Evolutionary conservation across 2,113 vertebrate species (phyloP).

Genomic region (Mustela lutreola): DNA sequence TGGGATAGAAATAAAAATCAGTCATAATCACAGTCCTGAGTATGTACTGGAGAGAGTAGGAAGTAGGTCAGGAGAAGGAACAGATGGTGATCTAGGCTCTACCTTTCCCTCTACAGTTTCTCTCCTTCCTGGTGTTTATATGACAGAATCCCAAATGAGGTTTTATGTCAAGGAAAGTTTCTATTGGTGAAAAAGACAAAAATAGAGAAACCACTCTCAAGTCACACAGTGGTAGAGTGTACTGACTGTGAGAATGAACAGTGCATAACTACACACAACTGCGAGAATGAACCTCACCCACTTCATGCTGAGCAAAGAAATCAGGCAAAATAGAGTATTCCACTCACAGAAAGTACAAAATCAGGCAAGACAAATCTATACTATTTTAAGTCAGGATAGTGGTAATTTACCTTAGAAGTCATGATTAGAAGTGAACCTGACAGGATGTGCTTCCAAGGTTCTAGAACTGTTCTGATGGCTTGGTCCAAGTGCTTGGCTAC

Average conservation of each 20-base stretch:
- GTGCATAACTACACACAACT: not conserved
- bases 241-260: not conserved
- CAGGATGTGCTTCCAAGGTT: not conserved
- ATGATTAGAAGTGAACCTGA: not conserved
- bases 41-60: not conserved
- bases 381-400: not conserved
- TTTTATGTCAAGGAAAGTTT: not conserved
- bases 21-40: not conserved
- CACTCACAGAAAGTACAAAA: not conserved
- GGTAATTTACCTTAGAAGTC: not conserved
- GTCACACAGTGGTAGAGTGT: not conserved
- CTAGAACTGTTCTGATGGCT: not conserved
- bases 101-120: not conserved
- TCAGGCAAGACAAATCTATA: not conserved
- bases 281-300: not conserved
- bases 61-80: not conserved
- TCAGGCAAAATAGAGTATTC: not conserved
- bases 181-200: not conserved
- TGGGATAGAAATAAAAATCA: not conserved
- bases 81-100: not conserved
- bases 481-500: not conserved
- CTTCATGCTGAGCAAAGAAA: not conserved
- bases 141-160: not conserved
- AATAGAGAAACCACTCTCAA: not conserved
- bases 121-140: not conserved